Conservation (phyloP, 1,140 invertebrate genomes). For the Drosophila lacteicornis region DNA sequence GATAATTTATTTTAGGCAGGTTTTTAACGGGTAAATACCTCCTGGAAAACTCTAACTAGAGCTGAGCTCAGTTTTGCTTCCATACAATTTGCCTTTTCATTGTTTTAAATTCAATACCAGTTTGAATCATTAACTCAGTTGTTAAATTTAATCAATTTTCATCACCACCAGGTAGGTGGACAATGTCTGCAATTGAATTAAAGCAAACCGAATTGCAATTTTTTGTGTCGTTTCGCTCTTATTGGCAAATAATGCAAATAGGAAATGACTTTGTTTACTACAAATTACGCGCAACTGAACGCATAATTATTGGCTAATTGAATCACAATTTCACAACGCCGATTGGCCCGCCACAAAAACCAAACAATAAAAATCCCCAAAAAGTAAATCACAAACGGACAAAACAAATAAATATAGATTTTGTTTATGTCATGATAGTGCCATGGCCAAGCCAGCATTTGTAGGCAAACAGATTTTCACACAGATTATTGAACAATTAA, state of each 20-base stretch:
- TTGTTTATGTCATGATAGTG: constrained; percentile 10
- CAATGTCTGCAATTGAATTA: constrained; percentile 38
- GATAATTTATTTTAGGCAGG: too few species aligned
- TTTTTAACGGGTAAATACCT: too few species aligned
- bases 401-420: constrained; percentile 28
- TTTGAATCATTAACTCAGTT: background rate
- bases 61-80: too few species aligned
- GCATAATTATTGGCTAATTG: constrained; percentile 71
- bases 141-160: constrained; percentile 10
- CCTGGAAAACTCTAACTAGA: too few species aligned
- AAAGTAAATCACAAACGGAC: constrained; percentile 2
- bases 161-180: background rate
- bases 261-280: constrained; percentile 52
- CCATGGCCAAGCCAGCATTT: background rate
- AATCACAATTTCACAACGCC: constrained; percentile 53
- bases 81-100: background rate
- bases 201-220: constrained; percentile 10
- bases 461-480: constrained; percentile 29
- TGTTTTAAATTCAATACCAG: background rate
- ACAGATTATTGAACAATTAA: constrained; percentile 24
- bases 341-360: constrained; percentile 13
- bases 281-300: constrained; percentile 51
- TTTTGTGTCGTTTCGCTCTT: constrained; percentile 2
- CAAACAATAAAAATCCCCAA: constrained; percentile 23
- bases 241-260: constrained; percentile 46